A percentile compares a stretch with the other conserved stretches of the same genome.
These are phyloP conservation scores for Rousettus madagascariensis DNA, from an alignment of 2,797 vertebrate species.

Conservation along the genomic window DNA sequence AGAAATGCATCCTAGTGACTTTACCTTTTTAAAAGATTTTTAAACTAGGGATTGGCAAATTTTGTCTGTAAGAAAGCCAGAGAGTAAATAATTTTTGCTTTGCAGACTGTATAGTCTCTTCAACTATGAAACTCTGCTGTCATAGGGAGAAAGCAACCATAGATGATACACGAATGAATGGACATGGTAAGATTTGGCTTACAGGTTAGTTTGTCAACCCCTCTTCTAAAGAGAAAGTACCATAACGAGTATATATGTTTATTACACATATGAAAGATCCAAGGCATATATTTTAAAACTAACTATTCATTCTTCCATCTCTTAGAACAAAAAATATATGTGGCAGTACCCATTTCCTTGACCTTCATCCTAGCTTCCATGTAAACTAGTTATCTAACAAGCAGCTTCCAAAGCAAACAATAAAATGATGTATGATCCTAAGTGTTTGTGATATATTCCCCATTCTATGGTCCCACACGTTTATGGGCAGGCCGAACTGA, in stretches of 20 bases:
- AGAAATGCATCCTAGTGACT: background rate
- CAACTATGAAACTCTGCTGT: background rate
- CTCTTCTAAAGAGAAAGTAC: background rate
- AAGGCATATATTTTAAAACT: background rate
- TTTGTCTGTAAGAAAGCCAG: background rate
- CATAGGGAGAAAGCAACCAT: background rate
- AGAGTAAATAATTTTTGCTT: background rate
- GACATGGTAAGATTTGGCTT: background rate
- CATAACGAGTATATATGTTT: background rate
- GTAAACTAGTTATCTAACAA: background rate
- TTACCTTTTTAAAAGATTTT: background rate
- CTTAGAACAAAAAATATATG: background rate
- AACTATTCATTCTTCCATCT: background rate
- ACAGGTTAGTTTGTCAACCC: background rate
- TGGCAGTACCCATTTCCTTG: background rate
- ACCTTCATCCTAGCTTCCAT: background rate
- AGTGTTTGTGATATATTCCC: background rate
- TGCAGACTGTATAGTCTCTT: background rate
- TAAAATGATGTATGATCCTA: background rate
- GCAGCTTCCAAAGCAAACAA: background rate
- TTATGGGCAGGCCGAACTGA: background rate
- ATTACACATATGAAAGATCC: background rate
- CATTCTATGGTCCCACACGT: fast-evolving
- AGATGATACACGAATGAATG: background rate
- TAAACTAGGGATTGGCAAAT: background rate